Evolutionary conservation across 2,113 vertebrate genomes (phyloP).

Genomic region (Lagopus muta): DNA sequence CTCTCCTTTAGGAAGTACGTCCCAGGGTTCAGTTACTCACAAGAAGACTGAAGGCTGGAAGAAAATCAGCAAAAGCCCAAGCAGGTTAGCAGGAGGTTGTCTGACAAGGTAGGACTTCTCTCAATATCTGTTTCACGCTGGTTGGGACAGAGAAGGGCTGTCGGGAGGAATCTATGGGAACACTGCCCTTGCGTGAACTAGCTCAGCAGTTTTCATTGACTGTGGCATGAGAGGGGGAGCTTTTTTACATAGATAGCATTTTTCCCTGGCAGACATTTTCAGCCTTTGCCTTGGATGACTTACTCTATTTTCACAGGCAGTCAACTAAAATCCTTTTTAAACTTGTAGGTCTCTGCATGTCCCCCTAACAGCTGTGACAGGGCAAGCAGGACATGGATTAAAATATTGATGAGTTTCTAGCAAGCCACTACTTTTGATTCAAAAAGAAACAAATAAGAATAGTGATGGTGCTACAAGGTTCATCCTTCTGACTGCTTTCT

Average conservation of each 20-base stretch:
- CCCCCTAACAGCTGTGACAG: not conserved
- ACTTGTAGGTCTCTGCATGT: constrained; percentile 26
- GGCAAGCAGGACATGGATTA: constrained; percentile 24
- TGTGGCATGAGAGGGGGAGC: constrained; percentile 16
- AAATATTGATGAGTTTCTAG: not conserved
- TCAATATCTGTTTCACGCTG: constrained; percentile 35
- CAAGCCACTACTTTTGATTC: not conserved
- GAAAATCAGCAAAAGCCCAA: not conserved
- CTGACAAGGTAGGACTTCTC: constrained; percentile 13
- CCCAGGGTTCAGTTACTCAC: not conserved
- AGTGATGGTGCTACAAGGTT: not conserved
- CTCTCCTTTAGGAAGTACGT: not conserved
- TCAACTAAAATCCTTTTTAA: constrained; percentile 57
- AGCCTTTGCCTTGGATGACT: constrained; percentile 35
- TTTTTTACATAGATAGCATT: constrained; percentile 41
- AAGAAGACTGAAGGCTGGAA: not conserved
- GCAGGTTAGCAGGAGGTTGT: not conserved
- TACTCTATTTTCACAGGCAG: constrained; percentile 51
- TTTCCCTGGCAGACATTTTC: constrained; percentile 48
- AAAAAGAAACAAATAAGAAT: constrained; percentile 12
- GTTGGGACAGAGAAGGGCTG: not conserved
- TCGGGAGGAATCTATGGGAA: not conserved
- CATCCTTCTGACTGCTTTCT: not conserved
- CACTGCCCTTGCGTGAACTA: constrained; percentile 33
- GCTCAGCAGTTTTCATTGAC: constrained; percentile 31